These are phyloP conservation scores for Ploceus nigricollis DNA, from an alignment of 2,113 vertebrate species.

Conservation along the genomic window DNA sequence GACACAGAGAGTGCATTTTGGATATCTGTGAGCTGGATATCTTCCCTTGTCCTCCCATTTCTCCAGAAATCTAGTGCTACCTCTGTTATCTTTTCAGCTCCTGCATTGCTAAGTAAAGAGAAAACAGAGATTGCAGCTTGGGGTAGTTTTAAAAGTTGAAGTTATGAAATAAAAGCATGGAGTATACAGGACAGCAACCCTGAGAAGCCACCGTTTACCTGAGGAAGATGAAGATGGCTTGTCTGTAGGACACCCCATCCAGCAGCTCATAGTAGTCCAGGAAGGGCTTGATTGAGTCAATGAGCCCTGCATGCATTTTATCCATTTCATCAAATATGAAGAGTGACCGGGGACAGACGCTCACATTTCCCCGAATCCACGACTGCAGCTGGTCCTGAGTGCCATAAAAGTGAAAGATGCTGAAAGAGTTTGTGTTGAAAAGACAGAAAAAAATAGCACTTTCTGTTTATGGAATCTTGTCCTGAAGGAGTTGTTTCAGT, in stretches of 20 bases:
- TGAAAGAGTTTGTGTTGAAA: background rate
- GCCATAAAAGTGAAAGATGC: background rate
- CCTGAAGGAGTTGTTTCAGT: background rate
- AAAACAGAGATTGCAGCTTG: background rate
- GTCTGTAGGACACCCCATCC: conserved; percentile 87
- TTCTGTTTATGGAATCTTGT: background rate
- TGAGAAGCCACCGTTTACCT: conserved; percentile 72
- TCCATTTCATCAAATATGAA: conserved; percentile 99
- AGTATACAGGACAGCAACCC: background rate
- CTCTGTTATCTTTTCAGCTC: conserved; percentile 84
- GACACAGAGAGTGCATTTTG: conserved; percentile 78
- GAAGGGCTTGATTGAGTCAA: conserved; percentile 93
- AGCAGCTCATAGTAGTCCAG: conserved; percentile 89
- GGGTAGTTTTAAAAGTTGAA: background rate
- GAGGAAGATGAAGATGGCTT: conserved; percentile 96
- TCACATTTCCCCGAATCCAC: conserved; percentile 91
- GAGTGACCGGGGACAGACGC: conserved; percentile 81
- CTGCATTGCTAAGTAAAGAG: conserved; percentile 81
- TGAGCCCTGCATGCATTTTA: conserved; percentile 90
- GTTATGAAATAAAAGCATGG: background rate
- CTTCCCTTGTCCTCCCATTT: conserved; percentile 78
- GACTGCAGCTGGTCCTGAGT: conserved; percentile 85
- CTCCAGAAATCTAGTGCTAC: conserved; percentile 88
- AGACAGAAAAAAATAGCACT: background rate
- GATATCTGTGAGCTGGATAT: conserved; percentile 83